These are phyloP conservation scores for Bellardia pandia DNA, from an alignment of 2,888 invertebrate genomes.

Conservation along the genomic window DNA sequence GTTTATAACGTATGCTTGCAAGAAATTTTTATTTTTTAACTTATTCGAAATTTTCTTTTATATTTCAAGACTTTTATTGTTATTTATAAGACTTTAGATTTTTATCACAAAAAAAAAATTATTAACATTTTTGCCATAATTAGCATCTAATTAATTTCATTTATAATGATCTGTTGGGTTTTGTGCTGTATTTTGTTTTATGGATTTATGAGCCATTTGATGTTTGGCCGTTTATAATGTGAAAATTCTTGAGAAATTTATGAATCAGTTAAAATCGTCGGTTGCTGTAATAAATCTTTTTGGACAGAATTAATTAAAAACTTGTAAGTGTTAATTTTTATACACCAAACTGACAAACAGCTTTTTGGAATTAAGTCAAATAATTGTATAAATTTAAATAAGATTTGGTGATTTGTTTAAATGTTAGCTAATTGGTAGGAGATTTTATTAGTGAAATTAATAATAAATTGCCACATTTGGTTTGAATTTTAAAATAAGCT, in stretches of 20 bases:
- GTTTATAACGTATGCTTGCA: conserved; percentile 8
- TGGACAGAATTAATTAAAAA: conserved; percentile 44
- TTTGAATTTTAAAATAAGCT: too few species aligned
- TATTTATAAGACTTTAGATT: conserved; percentile 35
- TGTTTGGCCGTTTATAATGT: conserved; percentile 38
- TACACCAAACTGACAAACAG: conserved; percentile 8
- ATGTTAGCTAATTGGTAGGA: not conserved
- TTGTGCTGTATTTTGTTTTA: conserved; percentile 1
- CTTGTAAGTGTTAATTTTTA: conserved; percentile 38
- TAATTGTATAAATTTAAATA: not conserved
- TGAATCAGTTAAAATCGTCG: conserved; percentile 22
- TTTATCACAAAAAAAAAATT: conserved; percentile 17
- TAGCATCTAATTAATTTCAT: conserved; percentile 65
- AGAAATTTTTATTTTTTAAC: not conserved
- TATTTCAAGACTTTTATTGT: conserved; percentile 24
- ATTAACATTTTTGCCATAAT: conserved; percentile 47
- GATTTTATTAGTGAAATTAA: too few species aligned
- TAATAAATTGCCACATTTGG: too few species aligned
- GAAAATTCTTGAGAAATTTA: conserved; percentile 38
- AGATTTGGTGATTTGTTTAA: not conserved
- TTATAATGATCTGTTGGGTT: conserved; percentile 5
- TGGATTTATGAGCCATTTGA: conserved; percentile 21
- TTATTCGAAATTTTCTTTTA: not conserved
- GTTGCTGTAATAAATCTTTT: conserved; percentile 29
- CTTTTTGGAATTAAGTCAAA: not conserved